Evolutionary conservation across 2,797 vertebrate genomes (phyloP).

Genomic region (Aplochiton taeniatus): DNA sequence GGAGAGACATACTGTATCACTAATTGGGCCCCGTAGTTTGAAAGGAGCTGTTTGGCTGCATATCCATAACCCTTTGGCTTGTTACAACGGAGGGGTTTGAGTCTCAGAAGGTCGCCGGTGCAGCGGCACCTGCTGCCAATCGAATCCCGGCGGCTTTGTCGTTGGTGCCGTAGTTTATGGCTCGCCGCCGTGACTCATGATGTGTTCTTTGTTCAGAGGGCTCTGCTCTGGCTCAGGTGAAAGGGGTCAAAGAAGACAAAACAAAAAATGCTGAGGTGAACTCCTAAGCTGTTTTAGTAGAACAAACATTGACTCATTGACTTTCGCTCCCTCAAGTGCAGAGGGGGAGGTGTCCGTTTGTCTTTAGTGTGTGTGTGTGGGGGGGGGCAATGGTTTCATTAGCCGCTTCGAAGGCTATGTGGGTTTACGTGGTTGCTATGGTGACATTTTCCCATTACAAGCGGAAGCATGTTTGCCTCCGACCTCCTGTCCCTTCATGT

Average conservation of each 20-base stretch:
- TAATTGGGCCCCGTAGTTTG: too few relatives aligned
- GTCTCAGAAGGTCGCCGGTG: not conserved
- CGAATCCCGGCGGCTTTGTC: too few relatives aligned
- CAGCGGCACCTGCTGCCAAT: too few relatives aligned
- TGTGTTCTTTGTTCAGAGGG: not conserved
- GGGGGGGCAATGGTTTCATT: not conserved
- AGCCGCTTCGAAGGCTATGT: constrained; percentile 19
- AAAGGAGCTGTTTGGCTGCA: too few relatives aligned
- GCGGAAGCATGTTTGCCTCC: constrained; percentile 21
- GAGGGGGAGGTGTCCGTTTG: not conserved
- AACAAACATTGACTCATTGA: constrained; percentile 23
- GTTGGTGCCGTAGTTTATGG: too few relatives aligned
- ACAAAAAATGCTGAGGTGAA: not conserved
- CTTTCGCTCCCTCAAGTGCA: constrained; percentile 15
- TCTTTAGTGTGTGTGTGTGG: not conserved
- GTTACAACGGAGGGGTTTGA: not conserved
- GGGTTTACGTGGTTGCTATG: not conserved
- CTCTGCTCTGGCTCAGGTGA: constrained; percentile 8
- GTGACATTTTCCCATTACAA: constrained; percentile 13
- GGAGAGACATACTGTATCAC: too few relatives aligned
- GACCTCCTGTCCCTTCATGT: not conserved
- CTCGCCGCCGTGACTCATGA: constrained; percentile 1
- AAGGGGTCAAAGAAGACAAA: constrained; percentile 2
- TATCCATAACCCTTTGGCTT: not conserved
- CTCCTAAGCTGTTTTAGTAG: constrained; percentile 15